These are phyloP conservation scores for Grapholita molesta DNA, from an alignment of 1,140 invertebrate species.

Conservation along the genomic window DNA sequence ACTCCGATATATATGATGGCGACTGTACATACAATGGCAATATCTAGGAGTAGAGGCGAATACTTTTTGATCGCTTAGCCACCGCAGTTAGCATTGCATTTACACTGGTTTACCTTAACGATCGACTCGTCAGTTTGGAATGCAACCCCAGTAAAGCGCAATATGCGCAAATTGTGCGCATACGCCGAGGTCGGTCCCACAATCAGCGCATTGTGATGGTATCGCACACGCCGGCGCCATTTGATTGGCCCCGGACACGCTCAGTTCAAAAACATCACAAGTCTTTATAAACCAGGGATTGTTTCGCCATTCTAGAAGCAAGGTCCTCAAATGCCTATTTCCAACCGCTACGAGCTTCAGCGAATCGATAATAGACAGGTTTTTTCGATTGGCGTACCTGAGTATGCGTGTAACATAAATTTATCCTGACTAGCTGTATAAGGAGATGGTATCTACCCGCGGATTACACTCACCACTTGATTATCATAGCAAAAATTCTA, in stretches of 20 bases:
- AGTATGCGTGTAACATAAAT: background rate
- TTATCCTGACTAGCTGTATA: background rate
- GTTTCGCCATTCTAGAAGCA: background rate
- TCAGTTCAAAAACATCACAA: background rate
- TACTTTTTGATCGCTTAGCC: too few species aligned
- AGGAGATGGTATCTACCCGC: conserved; percentile 7
- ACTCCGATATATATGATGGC: too few species aligned
- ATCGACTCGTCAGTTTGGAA: too few species aligned
- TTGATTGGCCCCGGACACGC: background rate
- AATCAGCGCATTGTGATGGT: background rate
- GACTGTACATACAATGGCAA: too few species aligned
- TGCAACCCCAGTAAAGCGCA: background rate
- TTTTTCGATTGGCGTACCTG: background rate
- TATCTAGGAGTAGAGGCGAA: too few species aligned
- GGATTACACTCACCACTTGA: background rate
- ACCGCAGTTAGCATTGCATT: too few species aligned
- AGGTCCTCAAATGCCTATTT: background rate
- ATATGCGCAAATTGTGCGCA: background rate
- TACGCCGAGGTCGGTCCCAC: background rate
- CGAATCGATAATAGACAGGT: background rate
- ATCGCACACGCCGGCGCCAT: background rate
- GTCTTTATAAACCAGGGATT: background rate
- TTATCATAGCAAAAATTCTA: background rate
- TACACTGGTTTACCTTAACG: too few species aligned
- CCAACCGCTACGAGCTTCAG: background rate